Conservation (phyloP, 2,113 vertebrate species). For the Mesembrinibis cayennensis region DNA sequence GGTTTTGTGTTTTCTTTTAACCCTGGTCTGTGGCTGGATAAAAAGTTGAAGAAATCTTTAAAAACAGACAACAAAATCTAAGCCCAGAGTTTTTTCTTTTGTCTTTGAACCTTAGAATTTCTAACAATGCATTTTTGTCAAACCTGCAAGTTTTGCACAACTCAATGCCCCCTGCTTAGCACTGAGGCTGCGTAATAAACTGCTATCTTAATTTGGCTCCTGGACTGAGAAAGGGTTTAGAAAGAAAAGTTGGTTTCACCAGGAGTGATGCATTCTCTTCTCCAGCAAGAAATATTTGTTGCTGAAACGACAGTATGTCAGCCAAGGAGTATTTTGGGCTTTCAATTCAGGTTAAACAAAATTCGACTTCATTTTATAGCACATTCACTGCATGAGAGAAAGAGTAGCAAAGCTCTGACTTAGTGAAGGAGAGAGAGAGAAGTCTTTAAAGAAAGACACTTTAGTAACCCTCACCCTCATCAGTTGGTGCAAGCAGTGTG, state of each 20-base stretch:
- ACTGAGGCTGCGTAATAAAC: not conserved
- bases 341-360: not conserved
- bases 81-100: not conserved
- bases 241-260: not conserved
- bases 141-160: not conserved
- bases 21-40: not conserved
- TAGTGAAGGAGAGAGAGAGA: not conserved
- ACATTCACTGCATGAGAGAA: not conserved
- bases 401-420: not conserved
- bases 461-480: not conserved
- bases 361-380: not conserved
- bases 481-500: not conserved
- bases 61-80: not conserved
- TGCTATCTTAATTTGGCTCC: not conserved
- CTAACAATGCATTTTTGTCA: not conserved
- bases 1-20: not conserved
- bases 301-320: not conserved
- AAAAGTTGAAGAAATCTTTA: not conserved
- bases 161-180: not conserved
- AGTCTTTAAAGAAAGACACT: not conserved
- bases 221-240: not conserved
- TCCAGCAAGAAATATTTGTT: not conserved
- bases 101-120: not conserved
- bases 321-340: not conserved
- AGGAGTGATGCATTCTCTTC: not conserved